Conservation (phyloP, 2,888 invertebrate species). For the Dryomyza anilis region DNA sequence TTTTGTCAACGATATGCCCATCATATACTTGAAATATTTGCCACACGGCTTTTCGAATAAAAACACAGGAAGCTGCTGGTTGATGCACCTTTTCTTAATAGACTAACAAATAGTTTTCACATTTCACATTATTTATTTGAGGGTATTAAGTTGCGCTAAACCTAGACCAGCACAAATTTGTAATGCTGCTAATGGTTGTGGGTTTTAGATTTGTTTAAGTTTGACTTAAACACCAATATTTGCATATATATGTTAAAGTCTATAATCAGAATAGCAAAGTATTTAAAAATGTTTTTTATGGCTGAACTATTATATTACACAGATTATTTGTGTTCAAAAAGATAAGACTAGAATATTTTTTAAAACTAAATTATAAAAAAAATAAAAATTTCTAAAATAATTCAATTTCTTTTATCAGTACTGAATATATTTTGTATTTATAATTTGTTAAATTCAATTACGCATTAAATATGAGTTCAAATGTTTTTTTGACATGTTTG, state of each 20-base stretch:
- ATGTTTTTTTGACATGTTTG: slow-evolving; percentile 52
- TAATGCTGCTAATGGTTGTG: background rate
- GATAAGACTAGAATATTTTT: too few relatives aligned
- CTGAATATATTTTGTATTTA: slow-evolving; percentile 36
- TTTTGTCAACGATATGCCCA: too few relatives aligned
- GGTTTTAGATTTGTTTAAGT: background rate
- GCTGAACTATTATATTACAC: too few relatives aligned
- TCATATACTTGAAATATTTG: too few relatives aligned
- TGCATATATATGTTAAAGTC: too few relatives aligned
- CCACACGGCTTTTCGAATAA: slow-evolving; percentile 1
- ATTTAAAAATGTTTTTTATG: too few relatives aligned
- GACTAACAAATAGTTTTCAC: slow-evolving; percentile 9
- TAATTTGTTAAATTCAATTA: slow-evolving; percentile 56
- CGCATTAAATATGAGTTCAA: slow-evolving; percentile 54
- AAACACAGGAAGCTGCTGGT: background rate
- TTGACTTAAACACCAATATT: too few relatives aligned
- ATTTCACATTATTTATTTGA: background rate
- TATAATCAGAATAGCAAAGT: too few relatives aligned
- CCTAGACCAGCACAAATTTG: background rate
- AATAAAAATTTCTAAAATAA: background rate
- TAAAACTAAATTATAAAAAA: too few relatives aligned
- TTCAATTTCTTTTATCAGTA: slow-evolving; percentile 35
- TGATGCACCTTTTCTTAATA: slow-evolving; percentile 2
- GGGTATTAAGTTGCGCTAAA: background rate
- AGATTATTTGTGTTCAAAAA: too few relatives aligned